Conservation (phyloP, 2,888 invertebrate species). For the Cyclophora punctaria region DNA sequence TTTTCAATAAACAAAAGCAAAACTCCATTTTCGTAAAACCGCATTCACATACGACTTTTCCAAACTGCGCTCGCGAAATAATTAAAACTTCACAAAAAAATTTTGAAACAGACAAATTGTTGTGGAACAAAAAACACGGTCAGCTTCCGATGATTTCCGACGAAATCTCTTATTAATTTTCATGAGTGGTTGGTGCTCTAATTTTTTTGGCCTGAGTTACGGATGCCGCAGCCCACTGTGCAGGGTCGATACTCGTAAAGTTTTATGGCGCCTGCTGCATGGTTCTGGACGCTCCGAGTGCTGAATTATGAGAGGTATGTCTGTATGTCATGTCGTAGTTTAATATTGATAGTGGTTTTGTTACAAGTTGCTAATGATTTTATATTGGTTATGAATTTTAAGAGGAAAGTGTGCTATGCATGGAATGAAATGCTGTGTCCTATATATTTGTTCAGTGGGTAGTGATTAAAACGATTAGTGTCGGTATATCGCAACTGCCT, state of each 20-base stretch:
- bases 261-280: slow-evolving; percentile 25
- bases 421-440: too few relatives aligned
- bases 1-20: too few relatives aligned
- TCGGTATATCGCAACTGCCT: too few relatives aligned
- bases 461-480: too few relatives aligned
- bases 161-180: slow-evolving; percentile 54
- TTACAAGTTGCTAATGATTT: too few relatives aligned
- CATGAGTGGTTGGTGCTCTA: slow-evolving; percentile 51
- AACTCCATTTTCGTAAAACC: too few relatives aligned
- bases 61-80: neutral
- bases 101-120: slow-evolving; percentile 4
- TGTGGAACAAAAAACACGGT: neutral
- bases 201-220: slow-evolving; percentile 32
- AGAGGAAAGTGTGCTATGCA: too few relatives aligned
- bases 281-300: neutral
- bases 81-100: slow-evolving; percentile 2
- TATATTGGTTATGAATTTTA: too few relatives aligned
- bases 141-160: slow-evolving; percentile 31
- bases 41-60: too few relatives aligned
- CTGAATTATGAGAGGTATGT: slow-evolving; percentile 23
- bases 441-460: too few relatives aligned
- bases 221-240: slow-evolving; percentile 25
- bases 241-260: slow-evolving; percentile 28
- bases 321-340: too few relatives aligned
- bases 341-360: too few relatives aligned